Evolutionary conservation across 2,113 vertebrate genomes (phyloP).

Genomic region (Sitta europaea): DNA sequence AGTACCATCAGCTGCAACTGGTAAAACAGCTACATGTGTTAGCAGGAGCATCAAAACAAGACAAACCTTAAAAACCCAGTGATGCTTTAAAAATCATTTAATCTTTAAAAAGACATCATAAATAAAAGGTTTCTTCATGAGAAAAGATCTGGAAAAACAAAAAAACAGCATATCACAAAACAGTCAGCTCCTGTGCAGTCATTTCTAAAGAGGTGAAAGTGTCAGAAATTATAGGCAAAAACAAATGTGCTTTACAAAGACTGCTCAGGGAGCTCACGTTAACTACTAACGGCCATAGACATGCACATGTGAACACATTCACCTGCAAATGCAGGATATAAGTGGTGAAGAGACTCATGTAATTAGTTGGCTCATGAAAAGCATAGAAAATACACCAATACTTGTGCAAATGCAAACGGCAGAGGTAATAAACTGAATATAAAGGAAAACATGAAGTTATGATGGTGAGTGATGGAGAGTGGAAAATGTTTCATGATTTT

Average conservation of each 20-base stretch:
- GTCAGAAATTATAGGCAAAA: not conserved
- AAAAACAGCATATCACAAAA: not conserved
- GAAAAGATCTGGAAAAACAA: slow-evolving; percentile 20
- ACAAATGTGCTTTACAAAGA: not conserved
- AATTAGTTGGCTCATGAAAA: not conserved
- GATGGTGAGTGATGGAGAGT: not conserved
- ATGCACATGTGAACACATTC: not conserved
- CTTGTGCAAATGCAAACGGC: not conserved
- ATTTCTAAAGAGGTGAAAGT: not conserved
- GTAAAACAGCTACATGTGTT: not conserved
- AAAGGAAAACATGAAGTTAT: not conserved
- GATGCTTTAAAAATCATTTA: not conserved
- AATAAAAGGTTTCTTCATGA: not conserved
- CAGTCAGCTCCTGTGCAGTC: not conserved
- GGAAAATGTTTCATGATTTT: not conserved
- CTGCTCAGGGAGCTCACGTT: not conserved
- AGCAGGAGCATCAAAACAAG: not conserved
- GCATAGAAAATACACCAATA: not conserved
- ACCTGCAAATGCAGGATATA: not conserved
- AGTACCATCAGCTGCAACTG: not conserved
- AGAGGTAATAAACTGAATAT: not conserved
- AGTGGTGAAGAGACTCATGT: not conserved
- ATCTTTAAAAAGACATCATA: not conserved
- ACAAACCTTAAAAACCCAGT: not conserved
- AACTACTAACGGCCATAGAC: not conserved